These are phyloP conservation scores for Caloenas nicobarica DNA, from an alignment of 2,113 vertebrate genomes.

Conservation along the genomic window DNA sequence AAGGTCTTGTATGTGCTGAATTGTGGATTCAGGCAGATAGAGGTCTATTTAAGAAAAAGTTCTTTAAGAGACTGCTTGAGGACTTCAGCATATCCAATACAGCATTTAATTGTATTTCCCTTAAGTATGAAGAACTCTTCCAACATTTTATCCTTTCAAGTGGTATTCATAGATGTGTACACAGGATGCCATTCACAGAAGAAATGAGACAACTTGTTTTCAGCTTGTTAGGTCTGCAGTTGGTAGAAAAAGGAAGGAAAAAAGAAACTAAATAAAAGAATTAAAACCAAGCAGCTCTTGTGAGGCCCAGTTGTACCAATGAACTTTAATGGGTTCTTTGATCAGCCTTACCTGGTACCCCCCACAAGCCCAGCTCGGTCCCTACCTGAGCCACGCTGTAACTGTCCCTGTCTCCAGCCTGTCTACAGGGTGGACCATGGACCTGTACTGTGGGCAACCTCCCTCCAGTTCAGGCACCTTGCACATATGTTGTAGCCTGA, in stretches of 20 bases:
- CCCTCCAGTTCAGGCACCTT: background rate
- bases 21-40: background rate
- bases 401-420: background rate
- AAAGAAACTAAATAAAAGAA: background rate
- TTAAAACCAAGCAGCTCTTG: background rate
- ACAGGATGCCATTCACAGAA: background rate
- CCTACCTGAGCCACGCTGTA: background rate
- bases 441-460: background rate
- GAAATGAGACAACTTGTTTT: background rate
- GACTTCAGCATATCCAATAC: background rate
- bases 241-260: background rate
- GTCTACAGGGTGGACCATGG: rapidly evolving
- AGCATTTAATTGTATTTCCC: background rate
- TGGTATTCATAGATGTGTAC: background rate
- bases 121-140: background rate
- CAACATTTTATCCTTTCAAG: background rate
- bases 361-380: too few relatives aligned
- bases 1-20: background rate
- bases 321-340: background rate
- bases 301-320: background rate
- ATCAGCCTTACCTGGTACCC: background rate
- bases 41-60: background rate
- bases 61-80: background rate
- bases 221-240: background rate
- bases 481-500: background rate